A percentile compares a stretch with the other conserved stretches of the same genome.
Evolutionary conservation across 2,888 invertebrate species (phyloP).

Genomic region (Steromphala cineraria): DNA sequence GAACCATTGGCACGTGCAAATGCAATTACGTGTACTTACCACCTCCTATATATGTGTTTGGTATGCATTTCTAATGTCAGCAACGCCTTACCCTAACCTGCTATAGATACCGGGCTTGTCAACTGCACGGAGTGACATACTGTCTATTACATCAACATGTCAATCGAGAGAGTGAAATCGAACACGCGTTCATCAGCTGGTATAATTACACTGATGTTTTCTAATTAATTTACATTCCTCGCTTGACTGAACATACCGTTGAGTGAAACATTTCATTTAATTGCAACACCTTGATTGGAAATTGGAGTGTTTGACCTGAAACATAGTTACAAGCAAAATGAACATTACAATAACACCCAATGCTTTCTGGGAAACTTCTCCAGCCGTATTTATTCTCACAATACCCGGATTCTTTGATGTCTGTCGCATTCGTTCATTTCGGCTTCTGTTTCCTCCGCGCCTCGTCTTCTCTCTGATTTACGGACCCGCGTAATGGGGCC

Average conservation of each 20-base stretch:
- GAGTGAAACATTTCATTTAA: background rate
- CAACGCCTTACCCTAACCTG: background rate
- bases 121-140: slow-evolving; percentile 10
- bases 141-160: slow-evolving; percentile 9
- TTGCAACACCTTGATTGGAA: background rate
- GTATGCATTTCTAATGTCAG: slow-evolving; percentile 2
- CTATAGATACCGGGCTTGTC: background rate
- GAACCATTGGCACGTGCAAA: slow-evolving; percentile 1
- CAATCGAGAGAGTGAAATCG: background rate
- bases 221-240: slow-evolving; percentile 11
- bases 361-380: background rate
- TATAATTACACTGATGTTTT: background rate
- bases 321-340: background rate
- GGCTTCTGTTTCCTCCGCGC: background rate
- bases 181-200: slow-evolving; percentile 8
- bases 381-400: slow-evolving; percentile 14
- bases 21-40: background rate
- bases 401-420: slow-evolving; percentile 8
- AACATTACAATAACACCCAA: background rate
- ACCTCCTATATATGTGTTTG: background rate
- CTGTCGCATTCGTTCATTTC: slow-evolving; percentile 17
- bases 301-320: background rate
- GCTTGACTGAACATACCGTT: background rate
- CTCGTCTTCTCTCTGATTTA: slow-evolving; percentile 11
- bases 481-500: background rate